Conservation (phyloP, 2,888 invertebrate species). For the Rhamnusium bicolor region DNA sequence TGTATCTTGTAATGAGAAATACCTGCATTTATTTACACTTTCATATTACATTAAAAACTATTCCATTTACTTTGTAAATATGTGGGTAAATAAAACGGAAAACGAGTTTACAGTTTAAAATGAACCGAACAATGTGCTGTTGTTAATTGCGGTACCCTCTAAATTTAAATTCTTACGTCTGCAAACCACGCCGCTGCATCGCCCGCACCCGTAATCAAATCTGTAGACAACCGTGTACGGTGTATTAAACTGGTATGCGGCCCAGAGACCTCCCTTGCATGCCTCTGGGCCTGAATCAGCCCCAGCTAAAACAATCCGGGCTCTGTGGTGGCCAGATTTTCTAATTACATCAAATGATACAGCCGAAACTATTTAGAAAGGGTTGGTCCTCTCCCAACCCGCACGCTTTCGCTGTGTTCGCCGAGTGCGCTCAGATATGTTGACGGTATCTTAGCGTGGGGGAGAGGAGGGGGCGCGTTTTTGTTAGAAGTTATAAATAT, state of each 20-base stretch:
- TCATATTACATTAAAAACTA: too few species aligned
- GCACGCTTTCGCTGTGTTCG: not conserved
- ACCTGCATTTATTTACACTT: too few species aligned
- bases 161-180: not conserved
- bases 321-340: conserved; percentile 58
- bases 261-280: conserved; percentile 41
- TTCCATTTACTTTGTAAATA: too few species aligned
- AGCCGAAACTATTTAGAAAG: conserved; percentile 55
- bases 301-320: conserved; percentile 51
- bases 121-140: not conserved
- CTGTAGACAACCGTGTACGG: conserved; percentile 46
- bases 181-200: conserved; percentile 12
- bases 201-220: conserved; percentile 48
- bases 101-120: not conserved
- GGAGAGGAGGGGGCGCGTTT: conserved; percentile 14
- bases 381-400: conserved; percentile 22
- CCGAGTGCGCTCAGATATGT: conserved; percentile 13
- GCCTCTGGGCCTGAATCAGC: conserved; percentile 45
- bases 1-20: too few species aligned
- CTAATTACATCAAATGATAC: conserved; percentile 61
- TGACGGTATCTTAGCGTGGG: conserved; percentile 4
- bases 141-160: not conserved
- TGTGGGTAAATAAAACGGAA: too few species aligned
- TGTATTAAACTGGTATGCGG: conserved; percentile 52
- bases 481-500: not conserved